Base-by-base conservation (phyloP, 2,797 vertebrate species). In the Leptoclinus maculatus region DNA sequence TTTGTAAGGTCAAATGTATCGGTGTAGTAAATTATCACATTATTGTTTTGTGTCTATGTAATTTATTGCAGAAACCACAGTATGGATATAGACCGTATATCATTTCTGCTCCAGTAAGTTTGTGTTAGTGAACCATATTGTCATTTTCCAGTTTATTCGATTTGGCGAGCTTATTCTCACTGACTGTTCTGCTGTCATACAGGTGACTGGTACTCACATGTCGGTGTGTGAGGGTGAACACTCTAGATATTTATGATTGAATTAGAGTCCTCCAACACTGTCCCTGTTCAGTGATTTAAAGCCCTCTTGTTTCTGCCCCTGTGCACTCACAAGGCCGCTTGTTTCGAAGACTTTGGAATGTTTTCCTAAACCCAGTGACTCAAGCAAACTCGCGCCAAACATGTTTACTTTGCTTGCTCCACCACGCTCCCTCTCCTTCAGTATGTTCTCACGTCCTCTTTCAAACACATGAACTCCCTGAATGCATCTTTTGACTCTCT, bases 331-430 rank as follows among this genome's bases (percentile, higher is more conserved):
- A 94, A 91, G 92, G 92, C 83, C 49, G 82, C 92, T 91, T 93
- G 92, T 94, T 94, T 91, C 87, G 70, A 90, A 88, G 80, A 76
- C 86, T 84, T 82, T 89, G 94, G 94, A 95, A 95, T 95, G 94
- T 95, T 95, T 95, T 95, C 83, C 92, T 96, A 95, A 96, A 95
- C 95, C 85, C 92, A 76, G 82, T 94, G 93, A 94, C 95, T 95
- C 92, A 74, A 67, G 78, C 88, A 68, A 85, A 86, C 91, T 93
- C 88, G 89, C 68, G 85, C 91, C 91, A 89, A 93, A 91, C 84
- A 76, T 94, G 90, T 95, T 95, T 94, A 90, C 93, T 93, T 92
- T 91, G 83, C 91, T 89, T 84, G 82, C 86, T 90, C 85, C 73
- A 70, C 89, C 45, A 12, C 27, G 63, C 87, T 84, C 85, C 64